Base-by-base conservation (phyloP, 2,888 invertebrate species). In the Hermaeophaga mercurialis region DNA sequence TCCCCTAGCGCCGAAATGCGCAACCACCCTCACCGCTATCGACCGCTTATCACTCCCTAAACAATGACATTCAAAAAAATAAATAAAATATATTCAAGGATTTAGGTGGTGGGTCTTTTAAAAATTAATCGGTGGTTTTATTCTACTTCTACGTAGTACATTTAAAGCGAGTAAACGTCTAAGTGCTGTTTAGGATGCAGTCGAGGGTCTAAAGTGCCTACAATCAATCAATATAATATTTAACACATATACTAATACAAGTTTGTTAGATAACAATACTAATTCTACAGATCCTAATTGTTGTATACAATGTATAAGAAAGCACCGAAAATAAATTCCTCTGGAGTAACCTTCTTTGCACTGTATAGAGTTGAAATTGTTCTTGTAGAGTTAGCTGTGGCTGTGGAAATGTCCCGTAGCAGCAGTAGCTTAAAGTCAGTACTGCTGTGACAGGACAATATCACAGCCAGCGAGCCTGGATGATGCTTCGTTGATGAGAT, bases 401-500 rank as follows among this genome's bases (percentile, higher is more conserved):
- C 85, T 81, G 81, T 85, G 85, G 82, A 85, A 84, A 91, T 93
- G 93, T 91, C 93, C 91, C 85, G 90, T 84, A 85, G 86, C 91
- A 93, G 90, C 93, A 93, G 93, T 93, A 93, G 83, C 81, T 79
- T 19, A 70, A 78, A 80, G 82, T 80, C 78, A 86, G 87, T 93
- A 93, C 93, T 93, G 93, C 93, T 93, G 93, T 93, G 93, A 93
- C 93, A 92, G 92, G 93, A 94, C 93, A 94, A 94, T 93, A 93
- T 93, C 85, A 89, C 85, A 84, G 87, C 85, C 64, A 43, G 14
- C n/a, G 12, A 36, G 49, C 53, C 53, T 17, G 24, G 38, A 39
- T 22, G 31, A 22, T 36, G 31, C 12, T 14, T 38, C 36, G 39
- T 43, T 22, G 73, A 43, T n/a, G n/a, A n/a, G n/a, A n/a, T 46